These are phyloP conservation scores for Nesoenas mayeri DNA, from an alignment of 2,113 vertebrate species.

Conservation along the genomic window DNA sequence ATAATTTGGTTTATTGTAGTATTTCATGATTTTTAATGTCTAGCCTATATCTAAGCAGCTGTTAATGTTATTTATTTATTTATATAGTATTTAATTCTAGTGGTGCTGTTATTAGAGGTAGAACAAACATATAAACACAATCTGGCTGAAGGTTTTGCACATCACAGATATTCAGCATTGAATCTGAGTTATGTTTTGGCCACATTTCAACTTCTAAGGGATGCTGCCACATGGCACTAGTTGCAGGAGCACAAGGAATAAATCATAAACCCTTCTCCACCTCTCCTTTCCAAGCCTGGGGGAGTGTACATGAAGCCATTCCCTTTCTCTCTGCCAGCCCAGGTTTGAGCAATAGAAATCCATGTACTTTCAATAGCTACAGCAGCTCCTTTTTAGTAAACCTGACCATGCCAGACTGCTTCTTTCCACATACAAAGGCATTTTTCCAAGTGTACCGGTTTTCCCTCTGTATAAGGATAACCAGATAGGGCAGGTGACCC, in stretches of 20 bases:
- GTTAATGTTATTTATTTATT: background rate
- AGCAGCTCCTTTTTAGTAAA: background rate
- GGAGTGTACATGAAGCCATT: background rate
- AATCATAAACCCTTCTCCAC: background rate
- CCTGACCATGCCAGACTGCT: background rate
- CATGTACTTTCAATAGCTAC: background rate
- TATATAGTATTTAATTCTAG: background rate
- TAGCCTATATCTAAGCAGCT: background rate
- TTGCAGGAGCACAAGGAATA: background rate
- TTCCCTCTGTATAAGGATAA: background rate
- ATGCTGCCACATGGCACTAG: background rate
- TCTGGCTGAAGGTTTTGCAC: background rate
- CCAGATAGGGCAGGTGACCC: background rate
- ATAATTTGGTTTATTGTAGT: background rate
- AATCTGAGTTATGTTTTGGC: background rate
- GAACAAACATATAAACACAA: background rate
- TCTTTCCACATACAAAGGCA: background rate
- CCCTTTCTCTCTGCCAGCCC: background rate
- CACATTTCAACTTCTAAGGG: background rate
- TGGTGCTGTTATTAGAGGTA: background rate
- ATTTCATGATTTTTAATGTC: background rate
- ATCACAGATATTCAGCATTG: background rate
- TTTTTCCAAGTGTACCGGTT: background rate
- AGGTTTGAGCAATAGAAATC: background rate
- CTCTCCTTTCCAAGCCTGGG: background rate